These are phyloP conservation scores for Dendrocopos noguchii DNA, from an alignment of 2,113 vertebrate species.

Conservation along the genomic window DNA sequence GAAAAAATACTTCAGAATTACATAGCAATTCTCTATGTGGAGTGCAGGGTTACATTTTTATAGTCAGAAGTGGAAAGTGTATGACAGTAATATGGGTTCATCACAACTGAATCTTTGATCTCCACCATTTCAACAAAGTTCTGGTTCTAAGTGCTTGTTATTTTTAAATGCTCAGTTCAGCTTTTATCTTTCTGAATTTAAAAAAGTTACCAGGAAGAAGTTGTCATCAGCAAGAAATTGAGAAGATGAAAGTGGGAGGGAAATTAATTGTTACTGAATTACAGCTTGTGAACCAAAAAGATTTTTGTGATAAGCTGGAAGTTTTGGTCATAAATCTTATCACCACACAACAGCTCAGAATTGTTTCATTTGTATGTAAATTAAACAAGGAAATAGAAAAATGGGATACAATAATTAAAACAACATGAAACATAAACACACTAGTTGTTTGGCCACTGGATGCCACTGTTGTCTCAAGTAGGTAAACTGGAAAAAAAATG, in stretches of 20 bases:
- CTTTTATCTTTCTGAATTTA: neutral
- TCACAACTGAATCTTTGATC: neutral
- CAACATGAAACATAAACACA: neutral
- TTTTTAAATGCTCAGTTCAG: neutral
- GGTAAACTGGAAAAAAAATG: neutral
- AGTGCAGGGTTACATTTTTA: neutral
- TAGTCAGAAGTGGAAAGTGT: neutral
- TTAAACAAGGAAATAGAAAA: neutral
- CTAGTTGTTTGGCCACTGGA: slow-evolving; percentile 48
- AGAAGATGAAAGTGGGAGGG: neutral
- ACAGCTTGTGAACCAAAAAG: neutral
- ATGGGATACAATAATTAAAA: neutral
- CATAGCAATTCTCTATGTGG: neutral
- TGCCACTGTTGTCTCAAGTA: slow-evolving; percentile 60
- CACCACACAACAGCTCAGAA: neutral
- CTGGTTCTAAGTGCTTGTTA: neutral
- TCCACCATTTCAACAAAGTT: neutral
- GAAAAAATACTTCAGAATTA: neutral
- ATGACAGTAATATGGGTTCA: neutral
- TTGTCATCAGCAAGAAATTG: neutral
- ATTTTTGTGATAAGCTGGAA: neutral
- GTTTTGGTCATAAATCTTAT: neutral
- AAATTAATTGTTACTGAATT: neutral
- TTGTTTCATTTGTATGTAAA: neutral
- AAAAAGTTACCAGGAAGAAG: neutral